Evolutionary conservation across 92 coral and sea anemone genomes (phyloP), one percentile per base, ranked within the genome.

Genomic region (Heliopora coerulea): DNA sequence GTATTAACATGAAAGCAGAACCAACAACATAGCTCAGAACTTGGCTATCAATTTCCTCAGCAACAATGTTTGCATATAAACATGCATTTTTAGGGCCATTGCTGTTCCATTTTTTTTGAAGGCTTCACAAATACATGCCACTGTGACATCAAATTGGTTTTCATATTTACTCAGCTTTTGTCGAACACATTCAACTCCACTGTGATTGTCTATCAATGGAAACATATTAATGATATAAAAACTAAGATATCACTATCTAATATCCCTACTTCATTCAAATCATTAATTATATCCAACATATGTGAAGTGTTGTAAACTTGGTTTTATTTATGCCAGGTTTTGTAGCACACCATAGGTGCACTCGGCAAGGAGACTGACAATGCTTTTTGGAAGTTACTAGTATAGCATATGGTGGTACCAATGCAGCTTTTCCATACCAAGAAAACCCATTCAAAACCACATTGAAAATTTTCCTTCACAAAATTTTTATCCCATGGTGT

Each of bases 31-130:
- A 64, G 21, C 21, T 64, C 72, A 64, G 31, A 41, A 64, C 72
- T 25, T 21, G 58, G 20, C 17, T 34, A 64, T 64, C 72, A 64
- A 64, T 41, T 20, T 64, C 72, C 21, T 64, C 72, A 14, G 72
- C 72, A 0, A 64, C 72, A n/a, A 64, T 33, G 37, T 64, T 52
- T 28, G 72, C 68, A 31, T 61, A 61, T 61, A 41, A 61, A 34
- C 68, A 61, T 27, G 68, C 13, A 33, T 61, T 61, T 61, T 61
- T 61, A 26, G 68, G 68, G 37, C 68, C 68, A 61, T 61, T 1
- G 68, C 68, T 61, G 68, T 61, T 18, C 68, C 68, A 26, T 61
- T 61, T 61, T 61, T n/a, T 50, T 50, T 19, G 9, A 50, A 50
- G 6, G 58, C 58, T 33, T 14, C 67, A 50, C 20, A 17, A 1